Conservation (phyloP, 2,797 vertebrate genomes). For the Spea hammondii region DNA sequence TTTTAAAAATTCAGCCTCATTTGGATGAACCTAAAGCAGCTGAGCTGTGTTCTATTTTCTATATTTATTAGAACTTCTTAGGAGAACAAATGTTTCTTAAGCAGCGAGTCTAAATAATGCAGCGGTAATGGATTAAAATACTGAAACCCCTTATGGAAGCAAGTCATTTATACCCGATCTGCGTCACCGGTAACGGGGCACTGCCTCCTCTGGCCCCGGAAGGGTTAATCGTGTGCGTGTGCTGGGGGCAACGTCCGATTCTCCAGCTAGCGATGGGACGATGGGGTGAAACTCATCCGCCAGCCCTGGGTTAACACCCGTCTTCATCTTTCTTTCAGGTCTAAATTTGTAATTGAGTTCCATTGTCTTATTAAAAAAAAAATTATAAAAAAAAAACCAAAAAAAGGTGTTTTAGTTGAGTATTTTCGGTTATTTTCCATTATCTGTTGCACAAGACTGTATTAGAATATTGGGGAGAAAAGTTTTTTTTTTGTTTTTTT, state of each 20-base stretch:
- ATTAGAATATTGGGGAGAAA: constrained; percentile 8
- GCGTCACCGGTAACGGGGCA: constrained; percentile 12
- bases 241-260: too few relatives aligned
- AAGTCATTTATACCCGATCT: constrained; percentile 53
- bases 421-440: constrained; percentile 57
- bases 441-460: constrained; percentile 35
- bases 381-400: constrained; percentile 30
- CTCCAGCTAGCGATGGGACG: too few relatives aligned
- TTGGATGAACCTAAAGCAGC: constrained; percentile 84
- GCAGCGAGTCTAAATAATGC: constrained; percentile 75
- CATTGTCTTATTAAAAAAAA: constrained; percentile 53
- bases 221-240: background rate
- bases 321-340: constrained; percentile 35
- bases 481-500: background rate
- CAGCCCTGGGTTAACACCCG: too few relatives aligned
- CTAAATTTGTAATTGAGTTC: constrained; percentile 56
- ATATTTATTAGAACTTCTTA: constrained; percentile 92
- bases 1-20: constrained; percentile 76
- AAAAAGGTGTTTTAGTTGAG: constrained; percentile 52
- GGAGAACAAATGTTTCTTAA: constrained; percentile 81
- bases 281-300: too few relatives aligned
- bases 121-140: constrained; percentile 67
- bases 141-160: constrained; percentile 60
- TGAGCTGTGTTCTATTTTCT: constrained; percentile 93
- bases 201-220: constrained; percentile 5